These are phyloP conservation scores for Corydoras sp. DNA, from an alignment of 2,113 vertebrate species.

Conservation along the genomic window DNA sequence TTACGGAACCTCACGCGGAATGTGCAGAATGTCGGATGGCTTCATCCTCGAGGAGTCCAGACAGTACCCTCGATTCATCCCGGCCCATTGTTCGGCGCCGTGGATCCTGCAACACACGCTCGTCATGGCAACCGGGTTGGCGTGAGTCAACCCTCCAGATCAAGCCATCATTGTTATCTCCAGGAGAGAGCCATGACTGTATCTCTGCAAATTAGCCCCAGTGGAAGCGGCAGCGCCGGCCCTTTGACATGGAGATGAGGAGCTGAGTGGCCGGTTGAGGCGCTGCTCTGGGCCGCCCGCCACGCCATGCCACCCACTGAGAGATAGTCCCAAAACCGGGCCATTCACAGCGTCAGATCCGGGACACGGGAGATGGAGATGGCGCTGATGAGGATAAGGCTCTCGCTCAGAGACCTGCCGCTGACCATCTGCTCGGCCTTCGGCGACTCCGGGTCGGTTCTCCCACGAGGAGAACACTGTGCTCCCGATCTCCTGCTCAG, in stretches of 20 bases:
- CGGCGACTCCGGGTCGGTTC: too few species aligned
- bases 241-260: constrained; percentile 73
- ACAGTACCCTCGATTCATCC: too few species aligned
- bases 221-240: constrained; percentile 54
- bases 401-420: too few species aligned
- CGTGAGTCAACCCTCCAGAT: constrained; percentile 64
- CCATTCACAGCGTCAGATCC: constrained; percentile 49
- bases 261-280: constrained; percentile 57
- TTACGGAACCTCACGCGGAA: too few species aligned
- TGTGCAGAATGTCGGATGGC: too few species aligned
- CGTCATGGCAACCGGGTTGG: constrained; percentile 63
- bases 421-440: too few species aligned
- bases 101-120: constrained; percentile 47
- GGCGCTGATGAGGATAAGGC: too few species aligned
- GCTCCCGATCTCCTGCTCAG: neutral
- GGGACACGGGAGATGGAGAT: constrained; percentile 8
- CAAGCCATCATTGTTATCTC: constrained; percentile 64
- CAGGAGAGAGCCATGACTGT: constrained; percentile 65
- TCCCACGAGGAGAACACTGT: too few species aligned
- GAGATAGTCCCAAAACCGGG: constrained; percentile 59
- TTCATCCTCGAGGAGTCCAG: too few species aligned
- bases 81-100: constrained; percentile 12
- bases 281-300: constrained; percentile 61
- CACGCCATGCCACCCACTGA: constrained; percentile 64
- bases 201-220: constrained; percentile 69